A percentile compares a stretch with the other conserved stretches of the same genome.
phyloP scores from a whole-genome alignment of 2,113 vertebrate genomes.

The Actenoides lindsayi region DNA sequence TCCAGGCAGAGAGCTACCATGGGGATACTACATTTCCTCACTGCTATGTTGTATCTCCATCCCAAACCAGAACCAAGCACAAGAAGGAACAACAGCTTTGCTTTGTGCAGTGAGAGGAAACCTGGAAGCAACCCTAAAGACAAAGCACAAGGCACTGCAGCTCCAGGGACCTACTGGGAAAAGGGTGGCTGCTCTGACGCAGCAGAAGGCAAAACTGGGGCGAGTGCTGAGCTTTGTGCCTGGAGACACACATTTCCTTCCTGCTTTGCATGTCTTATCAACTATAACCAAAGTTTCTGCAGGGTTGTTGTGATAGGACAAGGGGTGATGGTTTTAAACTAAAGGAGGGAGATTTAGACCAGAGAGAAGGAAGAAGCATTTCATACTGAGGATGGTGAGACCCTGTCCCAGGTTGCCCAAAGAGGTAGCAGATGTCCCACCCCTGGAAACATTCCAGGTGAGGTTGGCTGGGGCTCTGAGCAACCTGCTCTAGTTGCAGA shows the following conservation, averaged over 20 bases:
- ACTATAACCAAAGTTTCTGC: background rate
- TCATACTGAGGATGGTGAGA: too few relatives aligned
- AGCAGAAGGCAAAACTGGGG: background rate
- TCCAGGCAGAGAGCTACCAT: too few relatives aligned
- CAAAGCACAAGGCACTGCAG: rapidly evolving
- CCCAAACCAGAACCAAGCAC: background rate
- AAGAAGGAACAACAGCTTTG: background rate
- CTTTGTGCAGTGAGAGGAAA: background rate
- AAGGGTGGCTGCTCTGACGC: rapidly evolving
- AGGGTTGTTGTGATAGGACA: background rate
- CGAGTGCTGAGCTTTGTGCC: background rate
- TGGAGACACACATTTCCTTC: background rate
- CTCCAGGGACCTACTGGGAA: rapidly evolving
- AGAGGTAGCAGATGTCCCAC: too few relatives aligned
- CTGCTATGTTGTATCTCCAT: background rate
- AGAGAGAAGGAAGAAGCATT: too few relatives aligned
- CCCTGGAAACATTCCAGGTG: too few relatives aligned
- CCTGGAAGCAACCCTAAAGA: background rate
- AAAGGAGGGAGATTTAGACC: too few relatives aligned
- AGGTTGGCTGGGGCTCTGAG: too few relatives aligned
- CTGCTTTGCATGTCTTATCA: background rate
- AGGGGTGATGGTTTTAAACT: too few relatives aligned
- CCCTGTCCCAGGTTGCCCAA: too few relatives aligned
- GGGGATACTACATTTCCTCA: background rate
- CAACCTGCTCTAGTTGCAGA: too few relatives aligned